These are phyloP conservation scores for Achatina immaculata DNA, from an alignment of 1,140 invertebrate species.

Conservation along the genomic window DNA sequence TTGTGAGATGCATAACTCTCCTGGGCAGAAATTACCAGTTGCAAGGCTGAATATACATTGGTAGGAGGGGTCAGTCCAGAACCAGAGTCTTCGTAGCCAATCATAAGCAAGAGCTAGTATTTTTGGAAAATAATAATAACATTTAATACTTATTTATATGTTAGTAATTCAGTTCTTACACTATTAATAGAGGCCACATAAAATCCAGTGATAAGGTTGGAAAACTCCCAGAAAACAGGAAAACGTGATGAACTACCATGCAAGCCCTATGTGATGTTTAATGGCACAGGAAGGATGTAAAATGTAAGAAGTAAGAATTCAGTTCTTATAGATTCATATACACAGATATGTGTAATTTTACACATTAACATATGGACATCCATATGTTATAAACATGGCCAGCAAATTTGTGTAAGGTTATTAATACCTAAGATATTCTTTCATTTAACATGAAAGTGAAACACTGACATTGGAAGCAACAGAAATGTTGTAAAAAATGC, in stretches of 20 bases:
- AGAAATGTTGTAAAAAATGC: too few species aligned
- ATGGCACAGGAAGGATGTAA: not conserved
- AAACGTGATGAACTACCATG: not conserved
- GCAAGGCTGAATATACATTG: constrained; percentile 17
- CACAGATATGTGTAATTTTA: too few species aligned
- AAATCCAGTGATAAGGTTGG: not conserved
- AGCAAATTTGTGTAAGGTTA: too few species aligned
- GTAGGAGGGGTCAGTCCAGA: constrained; percentile 32
- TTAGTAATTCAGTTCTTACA: not conserved
- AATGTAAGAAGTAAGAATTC: not conserved
- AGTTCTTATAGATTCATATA: too few species aligned
- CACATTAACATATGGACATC: too few species aligned
- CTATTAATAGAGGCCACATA: not conserved
- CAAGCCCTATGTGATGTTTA: not conserved
- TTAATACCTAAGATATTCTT: too few species aligned
- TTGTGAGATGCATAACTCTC: not conserved
- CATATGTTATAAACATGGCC: too few species aligned
- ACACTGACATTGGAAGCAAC: too few species aligned
- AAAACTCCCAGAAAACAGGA: not conserved
- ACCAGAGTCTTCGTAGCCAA: constrained; percentile 16
- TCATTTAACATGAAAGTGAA: too few species aligned
- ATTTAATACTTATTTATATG: not conserved
- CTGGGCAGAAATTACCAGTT: not conserved
- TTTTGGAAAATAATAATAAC: not conserved
- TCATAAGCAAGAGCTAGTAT: constrained; percentile 23